These are phyloP conservation scores for Dasysyrphus albostriatus DNA, from an alignment of 2,888 invertebrate species.

Conservation along the genomic window DNA sequence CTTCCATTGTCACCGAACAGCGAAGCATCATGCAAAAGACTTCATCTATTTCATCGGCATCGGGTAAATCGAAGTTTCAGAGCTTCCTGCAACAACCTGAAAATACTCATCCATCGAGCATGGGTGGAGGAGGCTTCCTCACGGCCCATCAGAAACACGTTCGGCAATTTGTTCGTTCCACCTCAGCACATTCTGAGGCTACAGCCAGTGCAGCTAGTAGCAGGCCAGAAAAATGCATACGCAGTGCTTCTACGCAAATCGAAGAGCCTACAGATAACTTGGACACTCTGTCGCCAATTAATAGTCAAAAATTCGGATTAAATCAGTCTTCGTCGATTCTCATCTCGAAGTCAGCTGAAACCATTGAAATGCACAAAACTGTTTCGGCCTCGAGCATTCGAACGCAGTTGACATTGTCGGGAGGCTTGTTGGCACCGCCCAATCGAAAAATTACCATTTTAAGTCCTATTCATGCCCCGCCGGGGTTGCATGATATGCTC, in stretches of 20 bases:
- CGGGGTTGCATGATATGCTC: conserved; percentile 85
- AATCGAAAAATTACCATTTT: conserved; percentile 89
- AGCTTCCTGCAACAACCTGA: conserved; percentile 84
- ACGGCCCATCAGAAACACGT: conserved; percentile 84
- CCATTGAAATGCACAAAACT: conserved; percentile 83
- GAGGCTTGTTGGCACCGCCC: conserved; percentile 83
- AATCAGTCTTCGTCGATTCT: conserved; percentile 83
- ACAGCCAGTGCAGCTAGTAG: conserved; percentile 76
- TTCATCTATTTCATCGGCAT: conserved; percentile 76
- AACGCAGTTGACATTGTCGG: conserved; percentile 83
- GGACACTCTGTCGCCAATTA: conserved; percentile 76
- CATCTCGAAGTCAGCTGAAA: conserved; percentile 84
- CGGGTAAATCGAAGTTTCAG: conserved; percentile 82
- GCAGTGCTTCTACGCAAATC: conserved; percentile 83
- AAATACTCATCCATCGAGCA: conserved; percentile 78
- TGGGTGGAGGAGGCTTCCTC: conserved; percentile 79
- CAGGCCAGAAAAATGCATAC: conserved; percentile 82
- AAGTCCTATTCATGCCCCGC: conserved; percentile 89
- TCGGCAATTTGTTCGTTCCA: conserved; percentile 83
- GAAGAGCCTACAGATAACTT: conserved; percentile 78
- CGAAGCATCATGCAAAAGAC: conserved; percentile 80
- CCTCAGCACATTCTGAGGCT: conserved; percentile 83
- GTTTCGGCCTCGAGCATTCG: conserved; percentile 81
- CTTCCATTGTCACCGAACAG: conserved; percentile 82
- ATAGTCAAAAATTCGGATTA: conserved; percentile 80